A percentile compares a stretch with the other conserved stretches of the same genome.
These are phyloP conservation scores for Troides oblongomaculatus DNA, from an alignment of 2,888 invertebrate genomes.

Conservation along the genomic window DNA sequence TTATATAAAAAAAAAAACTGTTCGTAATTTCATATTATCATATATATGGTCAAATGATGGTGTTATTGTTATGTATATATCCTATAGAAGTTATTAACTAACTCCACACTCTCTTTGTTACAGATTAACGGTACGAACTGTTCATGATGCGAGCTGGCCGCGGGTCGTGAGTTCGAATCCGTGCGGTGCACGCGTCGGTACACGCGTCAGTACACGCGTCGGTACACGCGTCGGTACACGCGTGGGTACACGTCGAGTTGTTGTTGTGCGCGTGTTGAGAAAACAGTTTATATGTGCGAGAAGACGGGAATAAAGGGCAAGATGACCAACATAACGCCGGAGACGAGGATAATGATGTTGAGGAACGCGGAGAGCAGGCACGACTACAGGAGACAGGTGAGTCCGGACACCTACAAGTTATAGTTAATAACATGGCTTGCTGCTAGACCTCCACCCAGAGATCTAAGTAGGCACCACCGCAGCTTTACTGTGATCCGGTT, in stretches of 20 bases:
- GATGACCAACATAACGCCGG: conserved; percentile 72
- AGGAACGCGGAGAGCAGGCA: conserved; percentile 60
- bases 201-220: no score
- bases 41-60: no score
- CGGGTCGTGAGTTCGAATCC: not conserved
- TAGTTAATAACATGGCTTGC: no score
- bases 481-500: no score
- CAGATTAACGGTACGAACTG: conserved; percentile 28
- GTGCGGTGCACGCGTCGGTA: not conserved
- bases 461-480: no score
- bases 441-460: no score
- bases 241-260: conserved; percentile 21
- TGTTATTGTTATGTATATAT: no score
- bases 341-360: conserved; percentile 73
- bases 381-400: conserved; percentile 69
- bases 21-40: no score
- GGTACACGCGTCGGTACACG: not conserved
- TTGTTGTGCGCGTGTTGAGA: conserved; percentile 24
- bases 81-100: no score
- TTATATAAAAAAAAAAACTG: no score
- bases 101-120: conserved; percentile 29
- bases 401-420: conserved; percentile 7
- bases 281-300: conserved; percentile 61
- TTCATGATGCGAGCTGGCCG: conserved; percentile 26
- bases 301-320: conserved; percentile 55